Evolutionary conservation across 1,140 invertebrate species (phyloP).

Genomic region (Drosophila pseudoobscura): DNA sequence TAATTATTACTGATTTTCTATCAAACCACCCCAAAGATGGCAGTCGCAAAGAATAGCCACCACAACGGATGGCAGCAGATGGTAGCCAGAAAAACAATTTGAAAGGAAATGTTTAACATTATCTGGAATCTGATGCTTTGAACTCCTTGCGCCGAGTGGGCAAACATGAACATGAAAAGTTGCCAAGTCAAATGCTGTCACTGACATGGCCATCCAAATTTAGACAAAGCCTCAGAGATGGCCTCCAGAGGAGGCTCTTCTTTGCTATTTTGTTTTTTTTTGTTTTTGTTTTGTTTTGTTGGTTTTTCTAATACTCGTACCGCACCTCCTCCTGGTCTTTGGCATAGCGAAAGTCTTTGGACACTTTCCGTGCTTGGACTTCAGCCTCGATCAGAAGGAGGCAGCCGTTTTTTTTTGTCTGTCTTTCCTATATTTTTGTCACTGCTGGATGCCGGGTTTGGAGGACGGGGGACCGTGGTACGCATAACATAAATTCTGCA

Average conservation of each 20-base stretch:
- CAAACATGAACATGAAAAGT: slow-evolving; percentile 67
- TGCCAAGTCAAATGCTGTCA: slow-evolving; percentile 75
- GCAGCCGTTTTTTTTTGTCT: slow-evolving; percentile 40
- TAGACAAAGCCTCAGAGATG: slow-evolving; percentile 74
- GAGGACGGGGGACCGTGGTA: slow-evolving; percentile 51
- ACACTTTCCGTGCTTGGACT: slow-evolving; percentile 64
- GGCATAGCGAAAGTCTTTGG: slow-evolving; percentile 71
- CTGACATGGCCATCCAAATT: slow-evolving; percentile 77
- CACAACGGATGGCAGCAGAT: slow-evolving; percentile 1
- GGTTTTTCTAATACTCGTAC: slow-evolving; percentile 23
- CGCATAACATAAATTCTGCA: slow-evolving; percentile 80
- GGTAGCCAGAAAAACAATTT: slow-evolving; percentile 60
- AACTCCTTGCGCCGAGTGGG: slow-evolving; percentile 69
- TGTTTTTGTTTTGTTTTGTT: not conserved
- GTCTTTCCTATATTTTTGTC: slow-evolving; percentile 62
- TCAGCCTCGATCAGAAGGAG: slow-evolving; percentile 26
- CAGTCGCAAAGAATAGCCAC: slow-evolving; percentile 25
- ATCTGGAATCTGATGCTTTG: slow-evolving; percentile 77
- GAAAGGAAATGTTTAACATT: slow-evolving; percentile 78
- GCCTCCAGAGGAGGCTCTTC: slow-evolving; percentile 64
- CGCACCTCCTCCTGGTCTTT: slow-evolving; percentile 4
- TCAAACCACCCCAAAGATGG: slow-evolving; percentile 38
- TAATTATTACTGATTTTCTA: slow-evolving; percentile 58
- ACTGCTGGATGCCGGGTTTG: slow-evolving; percentile 33
- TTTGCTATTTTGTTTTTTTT: slow-evolving; percentile 3